A percentile compares a stretch with the other conserved stretches of the same genome.
Conservation (phyloP, 2,113 vertebrate species). For the Mesoclemmys tuberculata region DNA sequence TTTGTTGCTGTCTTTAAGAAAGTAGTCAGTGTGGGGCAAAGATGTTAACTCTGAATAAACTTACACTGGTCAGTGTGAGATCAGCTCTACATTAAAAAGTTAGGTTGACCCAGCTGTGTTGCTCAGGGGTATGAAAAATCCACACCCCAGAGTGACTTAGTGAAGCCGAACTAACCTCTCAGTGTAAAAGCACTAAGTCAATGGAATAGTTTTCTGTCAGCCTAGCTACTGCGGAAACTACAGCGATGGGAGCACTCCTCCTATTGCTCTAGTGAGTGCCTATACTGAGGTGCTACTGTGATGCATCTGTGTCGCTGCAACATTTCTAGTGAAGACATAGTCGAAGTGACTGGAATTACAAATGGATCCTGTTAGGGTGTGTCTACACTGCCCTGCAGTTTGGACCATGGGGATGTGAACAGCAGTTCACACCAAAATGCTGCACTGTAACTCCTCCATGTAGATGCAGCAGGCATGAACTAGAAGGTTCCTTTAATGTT, state of each 20-base stretch:
- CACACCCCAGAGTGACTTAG: not conserved
- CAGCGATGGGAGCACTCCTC: no score
- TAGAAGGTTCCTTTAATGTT: no score
- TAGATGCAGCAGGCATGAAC: no score
- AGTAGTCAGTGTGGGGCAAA: not conserved
- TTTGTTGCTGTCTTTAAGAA: not conserved
- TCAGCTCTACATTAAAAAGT: not conserved
- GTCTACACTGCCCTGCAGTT: not conserved
- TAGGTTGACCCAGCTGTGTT: not conserved
- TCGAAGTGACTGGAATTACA: not conserved
- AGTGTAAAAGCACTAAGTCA: not conserved
- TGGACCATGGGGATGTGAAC: no score
- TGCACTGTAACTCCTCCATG: no score
- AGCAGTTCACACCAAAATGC: no score
- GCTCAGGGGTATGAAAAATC: not conserved
- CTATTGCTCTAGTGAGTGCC: not conserved
- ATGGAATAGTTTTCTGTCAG: not conserved
- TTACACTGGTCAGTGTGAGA: not conserved
- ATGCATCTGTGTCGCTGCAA: no score
- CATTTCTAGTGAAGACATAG: no score
- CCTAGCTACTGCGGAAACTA: not conserved
- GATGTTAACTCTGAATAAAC: not conserved
- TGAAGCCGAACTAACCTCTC: not conserved
- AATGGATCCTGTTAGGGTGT: slow-evolving; percentile 5
- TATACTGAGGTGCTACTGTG: no score